Percentiles rank a stretch among this genome's conserved stretches.
These are phyloP conservation scores for Nestor notabilis DNA, from an alignment of 2,113 vertebrate species.

Conservation along the genomic window DNA sequence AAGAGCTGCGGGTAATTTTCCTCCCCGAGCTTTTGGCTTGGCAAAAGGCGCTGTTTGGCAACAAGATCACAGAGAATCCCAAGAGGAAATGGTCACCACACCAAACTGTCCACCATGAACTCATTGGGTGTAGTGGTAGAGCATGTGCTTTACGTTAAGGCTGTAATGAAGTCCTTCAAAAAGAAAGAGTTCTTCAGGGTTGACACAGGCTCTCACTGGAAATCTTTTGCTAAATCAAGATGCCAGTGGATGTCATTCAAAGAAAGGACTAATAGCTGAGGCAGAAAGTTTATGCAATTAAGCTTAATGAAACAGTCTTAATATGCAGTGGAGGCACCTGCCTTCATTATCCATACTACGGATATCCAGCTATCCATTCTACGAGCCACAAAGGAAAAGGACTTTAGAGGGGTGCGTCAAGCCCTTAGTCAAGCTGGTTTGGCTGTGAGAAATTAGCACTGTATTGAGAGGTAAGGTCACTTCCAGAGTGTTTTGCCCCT, in stretches of 20 bases:
- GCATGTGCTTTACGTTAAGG: background rate
- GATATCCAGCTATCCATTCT: background rate
- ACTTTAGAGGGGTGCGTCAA: conserved; percentile 41
- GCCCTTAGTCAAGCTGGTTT: conserved; percentile 70
- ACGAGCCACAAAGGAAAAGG: background rate
- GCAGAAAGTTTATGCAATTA: background rate
- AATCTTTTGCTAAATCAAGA: background rate
- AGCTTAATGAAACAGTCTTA: background rate
- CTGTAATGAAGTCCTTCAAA: conserved; percentile 28
- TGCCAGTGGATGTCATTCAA: background rate
- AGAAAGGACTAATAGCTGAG: background rate
- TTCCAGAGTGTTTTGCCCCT: conserved; percentile 61
- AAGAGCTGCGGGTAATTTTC: background rate
- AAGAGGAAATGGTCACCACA: background rate
- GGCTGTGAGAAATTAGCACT: conserved; percentile 64
- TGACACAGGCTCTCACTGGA: background rate
- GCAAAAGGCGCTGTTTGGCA: conserved; percentile 55
- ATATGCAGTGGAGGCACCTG: background rate
- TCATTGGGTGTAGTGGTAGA: background rate
- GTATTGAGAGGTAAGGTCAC: conserved; percentile 65
- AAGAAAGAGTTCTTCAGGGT: background rate
- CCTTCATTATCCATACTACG: background rate
- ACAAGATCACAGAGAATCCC: conserved; percentile 12
- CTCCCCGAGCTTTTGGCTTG: background rate
- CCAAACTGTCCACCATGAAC: background rate